These are phyloP conservation scores for Poeciliopsis infans DNA, from an alignment of 2,797 vertebrate species.

Conservation along the genomic window DNA sequence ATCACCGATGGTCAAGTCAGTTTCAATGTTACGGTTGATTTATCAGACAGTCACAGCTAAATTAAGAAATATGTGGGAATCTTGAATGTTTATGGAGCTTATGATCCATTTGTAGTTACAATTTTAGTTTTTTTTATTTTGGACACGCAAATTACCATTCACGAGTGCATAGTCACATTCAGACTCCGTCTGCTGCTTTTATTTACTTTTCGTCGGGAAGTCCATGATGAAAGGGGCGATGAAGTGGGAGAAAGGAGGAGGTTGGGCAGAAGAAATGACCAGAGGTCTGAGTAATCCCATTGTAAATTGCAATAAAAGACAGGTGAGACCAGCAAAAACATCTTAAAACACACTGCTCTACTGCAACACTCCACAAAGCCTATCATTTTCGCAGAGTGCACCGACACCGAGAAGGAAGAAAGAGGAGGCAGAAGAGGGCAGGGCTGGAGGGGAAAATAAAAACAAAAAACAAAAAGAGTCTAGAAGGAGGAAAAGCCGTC, in stretches of 20 bases:
- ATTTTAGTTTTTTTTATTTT: neutral
- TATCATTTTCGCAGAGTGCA: slow-evolving; percentile 57
- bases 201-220: slow-evolving; percentile 14
- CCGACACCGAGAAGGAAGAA: slow-evolving; percentile 27
- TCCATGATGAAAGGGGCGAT: slow-evolving; percentile 30
- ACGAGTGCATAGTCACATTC: neutral
- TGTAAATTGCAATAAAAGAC: slow-evolving; percentile 60
- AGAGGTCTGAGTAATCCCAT: slow-evolving; percentile 57
- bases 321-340: slow-evolving; percentile 45
- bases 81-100: neutral
- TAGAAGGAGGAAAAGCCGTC: neutral
- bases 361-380: slow-evolving; percentile 48
- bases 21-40: neutral
- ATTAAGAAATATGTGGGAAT: neutral
- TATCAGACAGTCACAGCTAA: neutral
- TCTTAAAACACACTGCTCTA: slow-evolving; percentile 44
- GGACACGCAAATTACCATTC: neutral
- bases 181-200: neutral
- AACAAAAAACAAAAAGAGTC: neutral
- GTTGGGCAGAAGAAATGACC: slow-evolving; percentile 37
- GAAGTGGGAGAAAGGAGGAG: slow-evolving; percentile 3
- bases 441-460: slow-evolving; percentile 21
- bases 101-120: neutral
- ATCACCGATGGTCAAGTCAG: neutral
- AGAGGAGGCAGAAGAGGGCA: slow-evolving; percentile 30